These are phyloP conservation scores for Drymodes brunneopygia DNA, from an alignment of 2,113 vertebrate species.

Conservation along the genomic window DNA sequence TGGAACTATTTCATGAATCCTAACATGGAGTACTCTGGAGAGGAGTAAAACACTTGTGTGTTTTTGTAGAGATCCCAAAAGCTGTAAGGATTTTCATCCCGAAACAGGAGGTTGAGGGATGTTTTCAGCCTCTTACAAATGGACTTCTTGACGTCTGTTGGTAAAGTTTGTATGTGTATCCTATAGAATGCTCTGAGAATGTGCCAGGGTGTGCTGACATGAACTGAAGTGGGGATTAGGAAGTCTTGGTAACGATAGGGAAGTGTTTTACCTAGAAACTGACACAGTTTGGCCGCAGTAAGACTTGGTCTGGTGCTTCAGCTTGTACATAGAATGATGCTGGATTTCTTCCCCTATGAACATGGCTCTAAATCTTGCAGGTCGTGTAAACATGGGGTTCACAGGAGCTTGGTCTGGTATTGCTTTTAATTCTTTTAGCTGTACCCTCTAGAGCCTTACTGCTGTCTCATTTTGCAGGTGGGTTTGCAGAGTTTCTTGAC, in stretches of 20 bases:
- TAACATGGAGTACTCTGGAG: neutral
- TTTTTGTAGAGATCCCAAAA: neutral
- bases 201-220: fast-evolving
- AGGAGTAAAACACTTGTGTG: fast-evolving
- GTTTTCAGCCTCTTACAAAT: neutral
- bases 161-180: neutral
- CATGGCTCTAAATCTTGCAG: neutral
- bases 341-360: neutral
- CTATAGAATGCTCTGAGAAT: neutral
- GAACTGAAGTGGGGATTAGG: neutral
- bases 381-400: neutral
- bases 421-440: neutral
- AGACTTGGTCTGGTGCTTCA: neutral
- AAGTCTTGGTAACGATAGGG: neutral
- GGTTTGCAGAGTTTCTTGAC: neutral
- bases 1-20: neutral
- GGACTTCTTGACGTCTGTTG: neutral
- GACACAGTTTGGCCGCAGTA: neutral
- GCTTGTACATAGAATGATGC: neutral
- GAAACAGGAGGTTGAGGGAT: neutral
- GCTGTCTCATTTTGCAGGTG: neutral
- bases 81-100: neutral
- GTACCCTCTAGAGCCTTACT: neutral
- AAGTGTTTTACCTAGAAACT: neutral
- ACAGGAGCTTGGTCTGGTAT: neutral